Conservation (phyloP, 2,888 invertebrate genomes). For the Argyra leucocephala region DNA sequence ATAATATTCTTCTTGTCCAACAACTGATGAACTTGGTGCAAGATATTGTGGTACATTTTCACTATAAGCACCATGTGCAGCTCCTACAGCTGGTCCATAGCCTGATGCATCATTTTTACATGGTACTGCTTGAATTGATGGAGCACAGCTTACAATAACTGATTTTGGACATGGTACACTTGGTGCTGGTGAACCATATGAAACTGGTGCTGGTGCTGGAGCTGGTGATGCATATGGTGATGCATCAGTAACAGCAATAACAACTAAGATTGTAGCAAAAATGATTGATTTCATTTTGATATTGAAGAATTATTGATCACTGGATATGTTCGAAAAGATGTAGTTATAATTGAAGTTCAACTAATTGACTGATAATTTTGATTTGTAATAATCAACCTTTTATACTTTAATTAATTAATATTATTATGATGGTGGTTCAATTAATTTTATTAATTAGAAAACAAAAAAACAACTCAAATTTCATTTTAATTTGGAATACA, state of each 20-base stretch:
- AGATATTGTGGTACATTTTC: background rate
- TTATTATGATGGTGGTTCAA: no score
- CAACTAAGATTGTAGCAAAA: background rate
- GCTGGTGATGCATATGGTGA: constrained; percentile 12
- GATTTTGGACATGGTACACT: constrained; percentile 14
- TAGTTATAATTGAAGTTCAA: no score
- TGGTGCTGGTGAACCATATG: constrained; percentile 1
- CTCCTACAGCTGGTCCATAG: background rate
- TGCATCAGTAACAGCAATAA: background rate
- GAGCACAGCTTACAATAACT: constrained; percentile 14
- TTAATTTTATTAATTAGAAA: no score
- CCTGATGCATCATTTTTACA: constrained; percentile 1
- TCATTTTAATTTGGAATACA: no score
- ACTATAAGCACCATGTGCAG: background rate
- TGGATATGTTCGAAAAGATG: no score
- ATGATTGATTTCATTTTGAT: background rate
- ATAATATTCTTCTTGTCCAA: no score
- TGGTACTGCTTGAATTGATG: constrained; percentile 14
- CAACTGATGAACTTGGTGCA: background rate
- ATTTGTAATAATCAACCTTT: no score
- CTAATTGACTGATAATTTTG: no score
- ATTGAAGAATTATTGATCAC: no score
- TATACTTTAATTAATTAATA: no score
- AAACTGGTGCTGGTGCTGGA: constrained; percentile 12
- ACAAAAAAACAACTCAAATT: no score